phyloP scores from a whole-genome alignment of 2,888 invertebrate species.

The Trisateles emortualis region DNA sequence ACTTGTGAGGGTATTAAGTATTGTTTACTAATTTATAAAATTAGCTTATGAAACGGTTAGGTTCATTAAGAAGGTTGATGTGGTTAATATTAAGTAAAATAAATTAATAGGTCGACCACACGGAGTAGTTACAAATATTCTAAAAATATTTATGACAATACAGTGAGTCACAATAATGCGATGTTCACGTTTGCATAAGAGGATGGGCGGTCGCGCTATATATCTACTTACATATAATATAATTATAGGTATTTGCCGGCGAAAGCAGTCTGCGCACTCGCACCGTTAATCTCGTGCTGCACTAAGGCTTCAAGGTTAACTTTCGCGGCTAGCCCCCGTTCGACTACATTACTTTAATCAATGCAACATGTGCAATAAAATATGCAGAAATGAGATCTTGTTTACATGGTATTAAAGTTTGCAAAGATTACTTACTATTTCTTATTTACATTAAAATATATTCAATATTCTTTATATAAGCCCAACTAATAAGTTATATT shows the following conservation, averaged over 20 bases:
- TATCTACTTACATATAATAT: conserved; percentile 32
- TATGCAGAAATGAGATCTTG: conserved; percentile 23
- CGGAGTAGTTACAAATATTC: conserved; percentile 55
- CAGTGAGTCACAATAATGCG: conserved; percentile 62
- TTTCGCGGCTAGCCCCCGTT: conserved; percentile 71
- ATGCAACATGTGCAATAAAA: conserved; percentile 32
- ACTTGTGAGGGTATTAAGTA: conserved; percentile 30
- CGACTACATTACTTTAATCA: conserved; percentile 28
- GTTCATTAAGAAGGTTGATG: conserved; percentile 29
- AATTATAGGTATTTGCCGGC: conserved; percentile 58
- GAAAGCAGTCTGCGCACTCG: conserved; percentile 70
- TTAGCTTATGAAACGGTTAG: conserved; percentile 35
- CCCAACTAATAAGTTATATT: neutral
- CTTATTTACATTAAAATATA: no score
- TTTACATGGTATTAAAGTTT: conserved; percentile 1
- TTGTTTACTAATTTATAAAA: conserved; percentile 28
- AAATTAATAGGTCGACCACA: conserved; percentile 28
- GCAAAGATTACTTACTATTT: no score
- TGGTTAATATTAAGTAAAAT: conserved; percentile 28
- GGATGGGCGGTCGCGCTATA: conserved; percentile 35
- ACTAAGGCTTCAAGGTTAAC: conserved; percentile 76
- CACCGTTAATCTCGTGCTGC: conserved; percentile 70
- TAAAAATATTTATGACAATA: conserved; percentile 77
- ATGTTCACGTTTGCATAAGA: conserved; percentile 50
- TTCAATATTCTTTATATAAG: no score